These are phyloP conservation scores for Sebastes miniatus DNA, from an alignment of 2,797 vertebrate species.

Conservation along the genomic window DNA sequence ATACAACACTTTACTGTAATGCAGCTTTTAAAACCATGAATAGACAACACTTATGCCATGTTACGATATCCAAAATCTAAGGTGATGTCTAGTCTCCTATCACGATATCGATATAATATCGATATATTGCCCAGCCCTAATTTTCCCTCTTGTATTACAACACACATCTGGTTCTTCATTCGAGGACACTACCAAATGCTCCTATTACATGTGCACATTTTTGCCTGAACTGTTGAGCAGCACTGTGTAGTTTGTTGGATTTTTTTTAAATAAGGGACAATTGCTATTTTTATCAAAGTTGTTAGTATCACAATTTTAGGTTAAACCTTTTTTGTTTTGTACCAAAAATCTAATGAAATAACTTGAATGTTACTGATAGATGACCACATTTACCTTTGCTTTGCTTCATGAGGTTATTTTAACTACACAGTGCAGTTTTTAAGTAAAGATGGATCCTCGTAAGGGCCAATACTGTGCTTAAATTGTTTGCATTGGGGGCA, in stretches of 20 bases:
- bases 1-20: too few relatives aligned
- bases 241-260: conserved; percentile 45
- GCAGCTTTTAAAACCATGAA: too few relatives aligned
- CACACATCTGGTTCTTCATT: conserved; percentile 19
- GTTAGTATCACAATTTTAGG: background rate
- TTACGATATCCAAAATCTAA: too few relatives aligned
- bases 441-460: background rate
- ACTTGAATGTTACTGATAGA: conserved; percentile 11
- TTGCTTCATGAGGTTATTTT: background rate
- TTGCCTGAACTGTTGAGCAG: conserved; percentile 43
- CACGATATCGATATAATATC: too few relatives aligned
- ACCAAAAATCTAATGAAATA: background rate
- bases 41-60: too few relatives aligned
- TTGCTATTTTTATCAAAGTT: background rate
- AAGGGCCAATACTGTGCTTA: conserved; percentile 22
- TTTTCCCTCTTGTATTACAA: background rate
- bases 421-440: conserved; percentile 51
- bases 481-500: conserved; percentile 15
- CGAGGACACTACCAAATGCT: conserved; percentile 27
- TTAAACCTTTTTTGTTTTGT: background rate
- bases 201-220: conserved; percentile 28
- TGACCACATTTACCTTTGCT: background rate
- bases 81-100: too few relatives aligned
- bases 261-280: background rate
- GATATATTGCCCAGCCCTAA: background rate